These are phyloP conservation scores for Meteorus cinctellus DNA, from an alignment of 2,888 invertebrate genomes.

Conservation along the genomic window DNA sequence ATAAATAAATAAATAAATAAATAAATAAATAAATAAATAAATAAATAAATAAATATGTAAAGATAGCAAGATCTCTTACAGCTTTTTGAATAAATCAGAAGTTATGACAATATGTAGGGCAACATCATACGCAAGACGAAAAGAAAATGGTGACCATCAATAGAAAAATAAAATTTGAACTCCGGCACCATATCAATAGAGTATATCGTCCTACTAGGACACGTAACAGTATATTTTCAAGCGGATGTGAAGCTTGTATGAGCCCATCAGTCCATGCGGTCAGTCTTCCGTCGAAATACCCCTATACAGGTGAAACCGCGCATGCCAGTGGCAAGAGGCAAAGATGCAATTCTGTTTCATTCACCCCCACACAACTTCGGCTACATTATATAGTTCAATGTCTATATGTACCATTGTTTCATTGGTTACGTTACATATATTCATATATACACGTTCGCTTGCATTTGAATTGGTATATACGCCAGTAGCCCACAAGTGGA, in stretches of 20 bases:
- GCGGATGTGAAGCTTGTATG: background rate
- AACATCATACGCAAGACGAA: no score
- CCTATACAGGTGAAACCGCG: background rate
- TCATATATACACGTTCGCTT: background rate
- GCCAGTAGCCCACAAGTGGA: conserved; percentile 1
- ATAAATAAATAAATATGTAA: background rate
- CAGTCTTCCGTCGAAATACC: background rate
- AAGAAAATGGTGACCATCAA: background rate
- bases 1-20: background rate
- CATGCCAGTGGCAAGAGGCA: conserved; percentile 1
- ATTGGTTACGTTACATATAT: background rate
- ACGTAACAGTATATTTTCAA: background rate
- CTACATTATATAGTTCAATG: background rate
- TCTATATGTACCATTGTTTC: background rate
- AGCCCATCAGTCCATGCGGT: conserved; percentile 12
- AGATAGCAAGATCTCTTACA: no score
- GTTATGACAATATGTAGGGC: no score
- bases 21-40: background rate
- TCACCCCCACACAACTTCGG: background rate
- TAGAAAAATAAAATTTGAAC: conserved; percentile 7
- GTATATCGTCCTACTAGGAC: background rate
- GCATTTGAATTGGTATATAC: conserved; percentile 24
- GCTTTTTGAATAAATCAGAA: no score
- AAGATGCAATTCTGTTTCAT: background rate
- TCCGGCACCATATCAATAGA: background rate